A percentile compares a stretch with the other conserved stretches of the same genome.
Evolutionary conservation across 1,140 invertebrate species (phyloP).

Genomic region (Leptopilina clavipes): DNA sequence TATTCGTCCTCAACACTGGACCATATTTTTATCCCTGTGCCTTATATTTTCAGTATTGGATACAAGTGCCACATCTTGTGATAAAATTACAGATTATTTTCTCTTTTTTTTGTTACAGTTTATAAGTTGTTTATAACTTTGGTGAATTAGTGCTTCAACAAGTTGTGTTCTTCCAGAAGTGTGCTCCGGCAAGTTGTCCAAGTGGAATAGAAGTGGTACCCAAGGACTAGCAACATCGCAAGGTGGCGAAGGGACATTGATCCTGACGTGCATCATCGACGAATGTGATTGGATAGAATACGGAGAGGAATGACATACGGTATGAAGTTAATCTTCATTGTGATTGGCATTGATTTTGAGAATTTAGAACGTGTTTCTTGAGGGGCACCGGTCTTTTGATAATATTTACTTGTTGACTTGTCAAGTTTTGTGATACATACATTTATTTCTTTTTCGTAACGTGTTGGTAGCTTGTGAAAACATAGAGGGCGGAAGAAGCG

Average conservation of each 20-base stretch:
- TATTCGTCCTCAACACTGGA: background rate
- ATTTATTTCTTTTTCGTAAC: background rate
- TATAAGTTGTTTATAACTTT: background rate
- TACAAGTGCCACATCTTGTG: constrained; percentile 21
- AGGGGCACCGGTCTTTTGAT: too few relatives aligned
- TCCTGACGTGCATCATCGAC: constrained; percentile 16
- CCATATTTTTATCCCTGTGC: constrained; percentile 15
- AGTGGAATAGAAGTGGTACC: constrained; percentile 15
- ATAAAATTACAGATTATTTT: constrained; percentile 12
- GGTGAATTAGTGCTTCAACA: too few relatives aligned
- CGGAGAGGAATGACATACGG: constrained; percentile 2
- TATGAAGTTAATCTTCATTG: constrained; percentile 1
- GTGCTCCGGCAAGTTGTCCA: background rate
- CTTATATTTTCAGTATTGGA: constrained; percentile 16
- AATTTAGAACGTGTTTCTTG: background rate
- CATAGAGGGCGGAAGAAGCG: background rate
- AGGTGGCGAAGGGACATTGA: constrained; percentile 19
- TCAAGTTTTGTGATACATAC: too few relatives aligned
- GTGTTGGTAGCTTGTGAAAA: background rate
- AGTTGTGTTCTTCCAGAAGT: background rate
- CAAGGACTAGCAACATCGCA: constrained; percentile 2
- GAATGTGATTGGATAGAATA: constrained; percentile 5
- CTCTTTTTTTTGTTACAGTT: constrained; percentile 1
- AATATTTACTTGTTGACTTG: too few relatives aligned
- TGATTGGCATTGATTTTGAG: background rate